phyloP scores from a whole-genome alignment of 1,140 invertebrate genomes.

The Liolophura sinensis region DNA sequence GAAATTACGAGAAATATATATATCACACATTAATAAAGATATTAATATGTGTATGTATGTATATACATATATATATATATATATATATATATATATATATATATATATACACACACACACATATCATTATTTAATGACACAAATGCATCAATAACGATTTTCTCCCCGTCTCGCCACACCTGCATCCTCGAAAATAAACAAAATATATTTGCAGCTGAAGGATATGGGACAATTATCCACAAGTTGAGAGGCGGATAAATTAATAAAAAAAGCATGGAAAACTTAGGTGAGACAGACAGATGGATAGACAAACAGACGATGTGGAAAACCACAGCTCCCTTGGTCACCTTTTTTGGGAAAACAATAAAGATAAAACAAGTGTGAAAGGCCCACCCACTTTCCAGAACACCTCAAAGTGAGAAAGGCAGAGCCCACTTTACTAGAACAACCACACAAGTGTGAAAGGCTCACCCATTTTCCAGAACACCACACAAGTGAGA shows the following conservation, averaged over 20 bases:
- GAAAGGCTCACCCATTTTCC: too few species aligned
- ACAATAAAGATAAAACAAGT: too few species aligned
- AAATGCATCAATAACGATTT: background rate
- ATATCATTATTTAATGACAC: background rate
- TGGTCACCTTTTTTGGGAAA: too few species aligned
- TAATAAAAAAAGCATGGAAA: too few species aligned
- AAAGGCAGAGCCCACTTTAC: too few species aligned
- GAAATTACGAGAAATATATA: conserved; percentile 2
- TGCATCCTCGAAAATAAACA: background rate
- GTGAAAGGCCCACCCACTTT: too few species aligned
- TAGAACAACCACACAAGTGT: too few species aligned
- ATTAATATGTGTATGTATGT: background rate
- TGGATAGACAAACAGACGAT: too few species aligned
- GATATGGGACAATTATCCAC: background rate
- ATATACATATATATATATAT: conserved; percentile 2
- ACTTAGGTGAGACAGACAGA: too few species aligned
- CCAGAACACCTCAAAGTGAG: too few species aligned
- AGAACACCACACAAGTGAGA: background rate
- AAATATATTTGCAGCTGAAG: background rate
- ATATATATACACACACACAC: conserved; percentile 3
- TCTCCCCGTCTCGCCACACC: background rate
- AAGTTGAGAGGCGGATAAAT: too few species aligned
- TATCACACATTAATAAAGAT: background rate
- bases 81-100: conserved; percentile 3
- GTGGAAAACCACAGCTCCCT: too few species aligned